Conservation (phyloP, 2,797 vertebrate species). For the Chrosomus eos region DNA sequence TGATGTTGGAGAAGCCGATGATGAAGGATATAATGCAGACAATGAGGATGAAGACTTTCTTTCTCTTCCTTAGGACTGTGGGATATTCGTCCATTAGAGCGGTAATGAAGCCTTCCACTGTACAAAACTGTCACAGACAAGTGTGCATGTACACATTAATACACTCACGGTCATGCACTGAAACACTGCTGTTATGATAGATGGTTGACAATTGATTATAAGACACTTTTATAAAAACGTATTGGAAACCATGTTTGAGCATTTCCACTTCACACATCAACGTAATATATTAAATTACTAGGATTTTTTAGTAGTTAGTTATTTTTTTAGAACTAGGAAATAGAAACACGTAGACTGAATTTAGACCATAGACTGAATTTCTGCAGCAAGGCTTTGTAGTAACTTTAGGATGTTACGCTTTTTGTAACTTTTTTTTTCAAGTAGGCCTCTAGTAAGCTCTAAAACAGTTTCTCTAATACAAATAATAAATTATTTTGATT, state of each 20-base stretch:
- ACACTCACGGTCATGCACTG: too few relatives aligned
- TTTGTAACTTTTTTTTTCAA: too few relatives aligned
- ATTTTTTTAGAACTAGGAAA: not conserved
- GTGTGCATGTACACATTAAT: not conserved
- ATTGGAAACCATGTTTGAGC: not conserved
- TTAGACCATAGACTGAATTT: not conserved
- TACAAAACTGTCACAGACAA: conserved; percentile 83
- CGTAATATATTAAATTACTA: not conserved
- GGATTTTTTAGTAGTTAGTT: not conserved
- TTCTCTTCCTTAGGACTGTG: conserved; percentile 82
- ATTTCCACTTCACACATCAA: not conserved
- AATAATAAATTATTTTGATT: not conserved
- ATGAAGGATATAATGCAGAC: conserved; percentile 88
- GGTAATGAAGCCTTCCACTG: conserved; percentile 92
- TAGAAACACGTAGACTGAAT: not conserved
- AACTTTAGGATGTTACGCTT: not conserved
- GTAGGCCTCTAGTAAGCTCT: too few relatives aligned
- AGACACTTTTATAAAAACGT: not conserved
- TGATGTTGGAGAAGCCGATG: conserved; percentile 91
- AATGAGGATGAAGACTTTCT: conserved; percentile 87
- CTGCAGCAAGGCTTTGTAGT: not conserved
- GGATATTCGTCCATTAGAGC: conserved; percentile 91
- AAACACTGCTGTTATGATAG: not conserved
- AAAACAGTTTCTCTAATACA: too few relatives aligned
- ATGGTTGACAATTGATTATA: not conserved